Evolutionary conservation across 1,140 invertebrate genomes (phyloP), one percentile per base, ranked within the genome.

Genomic region (Tribolium castaneum): DNA sequence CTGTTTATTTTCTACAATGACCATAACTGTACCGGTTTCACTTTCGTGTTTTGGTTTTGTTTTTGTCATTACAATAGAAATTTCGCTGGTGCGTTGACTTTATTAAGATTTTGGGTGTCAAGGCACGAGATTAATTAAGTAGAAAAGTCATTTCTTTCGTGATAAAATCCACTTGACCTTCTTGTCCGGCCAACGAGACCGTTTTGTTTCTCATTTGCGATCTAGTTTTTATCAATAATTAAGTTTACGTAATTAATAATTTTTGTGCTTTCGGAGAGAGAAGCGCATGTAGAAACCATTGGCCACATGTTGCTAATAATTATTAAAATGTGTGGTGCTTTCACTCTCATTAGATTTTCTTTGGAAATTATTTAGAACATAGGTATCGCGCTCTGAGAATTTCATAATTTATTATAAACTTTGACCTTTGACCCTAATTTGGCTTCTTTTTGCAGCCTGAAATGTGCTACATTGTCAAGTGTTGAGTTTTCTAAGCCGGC

Each of bases 21-120:
- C 54, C 54, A 59, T 59, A 35, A 66, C n/a, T 66, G 30, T 34
- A 66, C 59, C 30, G 30, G 30, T 66, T 66, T 66, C 59, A 66
- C 59, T 66, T 66, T 66, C 59, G 25, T 66, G 30, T 34, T 66
- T 66, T 34, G 19, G 14, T 59, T 59, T 66, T 66, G 30, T 66
- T 66, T 66, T 66, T 66, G 16, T 52, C 25, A 45, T 45, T 66
- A 14, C 6, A 39, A 39, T 39, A 7, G 9, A 10, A 39, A 7
- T 39, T 7, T 39, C 9, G 34, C 16, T 39, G n/a, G n/a, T n/a
- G n/a, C n/a, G n/a, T n/a, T 39, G 34, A 39, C 9, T 7, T 10
- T 6, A 7, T 39, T 39, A 39, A 10, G 34, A 39, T 39, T 39
- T 39, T 39, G 16, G 6, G 34, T 39, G 34, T n/a, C 7, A 56